Evolutionary conservation across 2,797 vertebrate species (phyloP), one percentile per base, ranked within the genome.

Genomic region (Gymnoscopelus microlampas): DNA sequence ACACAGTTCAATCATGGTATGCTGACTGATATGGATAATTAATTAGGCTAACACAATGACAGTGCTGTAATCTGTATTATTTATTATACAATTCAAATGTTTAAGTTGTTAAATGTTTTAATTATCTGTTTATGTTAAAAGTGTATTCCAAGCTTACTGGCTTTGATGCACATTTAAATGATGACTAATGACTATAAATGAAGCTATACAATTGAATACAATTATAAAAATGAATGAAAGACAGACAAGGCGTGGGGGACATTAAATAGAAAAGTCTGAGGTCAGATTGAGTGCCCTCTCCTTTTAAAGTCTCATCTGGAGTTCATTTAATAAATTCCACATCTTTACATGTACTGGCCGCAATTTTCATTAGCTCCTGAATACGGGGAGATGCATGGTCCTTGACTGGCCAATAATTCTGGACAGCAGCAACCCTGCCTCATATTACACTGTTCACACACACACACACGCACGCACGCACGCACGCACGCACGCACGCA

Each of bases 241-340:
- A 83, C 78, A 67, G 82, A 79, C 80, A 63, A 70, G 68, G 71
- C 54, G 53, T 32, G 71, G 35, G 63, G 56, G 58, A 55, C 9
- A 56, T 83, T 78, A 77, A 82, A 81, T 24, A 81, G 78, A 89
- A 91, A 90, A 88, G 89, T 82, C 53, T 35, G 73, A 85, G 91
- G 90, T 93, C 92, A 92, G 75, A 86, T 83, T 72, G 82, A 90
- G 82, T 90, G 74, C 82, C 80, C 83, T 74, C 82, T 83, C 68
- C 68, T 84, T 91, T 91, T 88, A 84, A 91, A 90, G 83, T 88
- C 54, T 93, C 92, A 92, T 93, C 92, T 94, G 92, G 92, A 88
- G 91, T 94, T 92, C 78, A 90, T 93, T 93, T 92, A 15, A 91
- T 88, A 88, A 92, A 94, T 92, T 93, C 91, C 92, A 88, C 86